Percentiles rank a stretch among this genome's conserved stretches.
These are phyloP conservation scores for Microctonus hyperodae DNA, from an alignment of 2,888 invertebrate genomes.

Conservation along the genomic window DNA sequence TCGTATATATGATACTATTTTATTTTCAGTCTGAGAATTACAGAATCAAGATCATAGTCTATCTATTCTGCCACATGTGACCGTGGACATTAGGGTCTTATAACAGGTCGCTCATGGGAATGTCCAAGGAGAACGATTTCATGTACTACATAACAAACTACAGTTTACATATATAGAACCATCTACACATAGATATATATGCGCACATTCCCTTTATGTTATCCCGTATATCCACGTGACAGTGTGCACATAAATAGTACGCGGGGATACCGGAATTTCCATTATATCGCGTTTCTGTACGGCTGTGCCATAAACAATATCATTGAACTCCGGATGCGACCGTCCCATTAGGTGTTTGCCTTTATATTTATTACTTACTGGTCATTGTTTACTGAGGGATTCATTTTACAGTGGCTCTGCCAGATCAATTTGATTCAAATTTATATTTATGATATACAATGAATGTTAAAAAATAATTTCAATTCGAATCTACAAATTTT, in stretches of 20 bases:
- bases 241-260: conserved; percentile 52
- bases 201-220: not conserved
- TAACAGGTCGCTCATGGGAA: conserved; percentile 39
- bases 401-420: not conserved
- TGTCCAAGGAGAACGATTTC: conserved; percentile 23
- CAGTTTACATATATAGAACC: not conserved
- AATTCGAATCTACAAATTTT: not conserved
- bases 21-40: not conserved
- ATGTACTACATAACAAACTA: not conserved
- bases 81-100: conserved; percentile 7
- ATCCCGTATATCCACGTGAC: conserved; percentile 40
- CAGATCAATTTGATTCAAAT: not conserved
- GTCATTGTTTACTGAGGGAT: conserved; percentile 21
- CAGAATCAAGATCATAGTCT: conserved; percentile 1
- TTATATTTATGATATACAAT: not conserved
- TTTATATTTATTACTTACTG: conserved; percentile 49
- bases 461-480: not conserved
- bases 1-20: not conserved
- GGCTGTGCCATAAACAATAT: conserved; percentile 57
- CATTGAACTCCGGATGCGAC: conserved; percentile 46
- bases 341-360: conserved; percentile 50
- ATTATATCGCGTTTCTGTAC: conserved; percentile 54
- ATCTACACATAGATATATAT: not conserved
- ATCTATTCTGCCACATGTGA: conserved; percentile 7
- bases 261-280: conserved; percentile 53